phyloP scores from a whole-genome alignment of 2,888 invertebrate genomes.

The Eupeodes luniger region DNA sequence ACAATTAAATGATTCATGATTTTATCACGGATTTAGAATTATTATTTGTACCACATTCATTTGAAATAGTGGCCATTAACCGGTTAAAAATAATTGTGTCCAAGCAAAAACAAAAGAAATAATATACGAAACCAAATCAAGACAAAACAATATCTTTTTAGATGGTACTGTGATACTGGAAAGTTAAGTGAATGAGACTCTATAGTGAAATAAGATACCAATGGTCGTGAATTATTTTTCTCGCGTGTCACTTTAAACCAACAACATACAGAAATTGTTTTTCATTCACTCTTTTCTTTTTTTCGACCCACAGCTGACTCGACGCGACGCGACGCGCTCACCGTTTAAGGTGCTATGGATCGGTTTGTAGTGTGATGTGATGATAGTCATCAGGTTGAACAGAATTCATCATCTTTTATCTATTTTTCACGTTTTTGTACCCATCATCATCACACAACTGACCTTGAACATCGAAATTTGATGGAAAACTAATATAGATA shows the following conservation, averaged over 20 bases:
- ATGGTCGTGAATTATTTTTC: conserved; percentile 22
- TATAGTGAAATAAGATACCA: conserved; percentile 38
- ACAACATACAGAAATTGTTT: conserved; percentile 25
- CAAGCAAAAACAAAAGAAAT: conserved; percentile 9
- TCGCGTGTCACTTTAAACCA: conserved; percentile 26
- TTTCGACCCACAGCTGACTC: not conserved
- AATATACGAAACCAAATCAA: conserved; percentile 11
- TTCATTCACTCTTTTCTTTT: conserved; percentile 36
- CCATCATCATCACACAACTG: too few species aligned
- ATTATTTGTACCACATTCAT: not conserved
- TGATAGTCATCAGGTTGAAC: not conserved
- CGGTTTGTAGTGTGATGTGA: not conserved
- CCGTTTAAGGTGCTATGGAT: not conserved
- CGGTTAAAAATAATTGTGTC: conserved; percentile 1
- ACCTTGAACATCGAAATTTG: conserved; percentile 12
- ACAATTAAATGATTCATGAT: not conserved
- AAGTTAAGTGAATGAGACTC: conserved; percentile 48
- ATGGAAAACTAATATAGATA: conserved; percentile 9
- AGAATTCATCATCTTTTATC: conserved; percentile 5
- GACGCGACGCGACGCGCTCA: not conserved
- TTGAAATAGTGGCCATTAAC: not conserved
- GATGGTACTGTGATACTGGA: conserved; percentile 32
- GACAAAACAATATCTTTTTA: not conserved
- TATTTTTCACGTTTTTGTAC: conserved; percentile 9
- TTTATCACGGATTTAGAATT: not conserved